Evolutionary conservation across 2,113 vertebrate species (phyloP).

Genomic region (Elephas maximus): DNA sequence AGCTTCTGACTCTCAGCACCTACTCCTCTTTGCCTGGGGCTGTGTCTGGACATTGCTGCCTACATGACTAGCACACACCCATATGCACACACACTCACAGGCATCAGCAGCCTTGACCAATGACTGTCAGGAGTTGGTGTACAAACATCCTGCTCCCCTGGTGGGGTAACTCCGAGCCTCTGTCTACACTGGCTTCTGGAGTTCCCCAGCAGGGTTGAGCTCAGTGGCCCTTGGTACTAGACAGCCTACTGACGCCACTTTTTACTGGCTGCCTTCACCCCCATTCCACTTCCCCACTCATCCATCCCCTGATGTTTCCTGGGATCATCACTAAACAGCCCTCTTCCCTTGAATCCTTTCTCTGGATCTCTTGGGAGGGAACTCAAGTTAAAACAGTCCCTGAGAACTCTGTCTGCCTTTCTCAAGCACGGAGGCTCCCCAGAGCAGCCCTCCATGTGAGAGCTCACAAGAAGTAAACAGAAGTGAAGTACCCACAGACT

Average conservation of each 20-base stretch:
- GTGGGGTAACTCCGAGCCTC: not conserved
- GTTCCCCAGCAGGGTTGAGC: not conserved
- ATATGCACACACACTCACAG: not conserved
- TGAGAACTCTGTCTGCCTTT: not conserved
- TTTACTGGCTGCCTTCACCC: not conserved
- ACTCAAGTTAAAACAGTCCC: not conserved
- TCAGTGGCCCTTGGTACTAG: not conserved
- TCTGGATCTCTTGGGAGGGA: conserved; percentile 44
- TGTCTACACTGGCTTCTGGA: not conserved
- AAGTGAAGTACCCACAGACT: conserved; percentile 45
- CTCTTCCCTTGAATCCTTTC: not conserved
- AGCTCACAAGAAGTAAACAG: conserved; percentile 67
- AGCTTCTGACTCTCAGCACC: not conserved
- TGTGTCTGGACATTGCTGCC: not conserved
- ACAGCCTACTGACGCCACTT: not conserved
- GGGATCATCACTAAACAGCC: not conserved
- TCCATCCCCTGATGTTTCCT: not conserved
- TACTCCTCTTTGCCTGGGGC: not conserved
- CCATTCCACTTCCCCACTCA: not conserved
- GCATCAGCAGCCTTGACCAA: not conserved
- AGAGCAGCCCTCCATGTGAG: not conserved
- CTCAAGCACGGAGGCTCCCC: not conserved
- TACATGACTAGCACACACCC: not conserved
- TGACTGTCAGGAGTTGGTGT: not conserved
- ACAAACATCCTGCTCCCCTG: not conserved